Percentiles rank a stretch among this genome's conserved stretches.
Conservation (phyloP, 2,888 invertebrate genomes). For the Apodemia zela region DNA sequence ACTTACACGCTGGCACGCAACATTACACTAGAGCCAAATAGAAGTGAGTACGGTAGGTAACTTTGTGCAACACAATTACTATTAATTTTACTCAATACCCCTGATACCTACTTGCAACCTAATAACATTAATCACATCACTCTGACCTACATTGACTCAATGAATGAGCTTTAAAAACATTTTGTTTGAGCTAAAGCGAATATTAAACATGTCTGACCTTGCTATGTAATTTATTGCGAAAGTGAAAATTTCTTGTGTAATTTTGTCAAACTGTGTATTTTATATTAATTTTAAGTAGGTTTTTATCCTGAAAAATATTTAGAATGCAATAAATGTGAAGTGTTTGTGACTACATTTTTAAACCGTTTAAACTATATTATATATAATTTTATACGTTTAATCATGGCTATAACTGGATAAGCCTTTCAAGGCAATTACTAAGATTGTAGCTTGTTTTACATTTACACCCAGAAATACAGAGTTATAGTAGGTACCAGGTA, state of each 20-base stretch:
- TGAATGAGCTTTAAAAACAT: constrained; percentile 12
- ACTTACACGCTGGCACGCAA: constrained; percentile 2
- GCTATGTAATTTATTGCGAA: constrained; percentile 2
- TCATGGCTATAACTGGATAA: too few relatives aligned
- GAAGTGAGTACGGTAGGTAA: background rate
- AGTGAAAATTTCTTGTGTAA: constrained; percentile 10
- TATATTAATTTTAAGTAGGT: background rate
- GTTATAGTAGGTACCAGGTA: too few relatives aligned
- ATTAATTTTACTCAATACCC: constrained; percentile 1
- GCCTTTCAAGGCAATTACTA: too few relatives aligned
- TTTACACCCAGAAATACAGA: too few relatives aligned
- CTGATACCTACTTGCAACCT: constrained; percentile 3
- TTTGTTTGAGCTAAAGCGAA: constrained; percentile 3
- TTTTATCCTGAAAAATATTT: background rate
- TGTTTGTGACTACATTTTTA: too few relatives aligned
- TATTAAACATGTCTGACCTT: constrained; percentile 8
- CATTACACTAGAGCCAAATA: background rate
- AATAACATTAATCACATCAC: background rate
- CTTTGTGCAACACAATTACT: background rate
- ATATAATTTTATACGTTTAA: too few relatives aligned
- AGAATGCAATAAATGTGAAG: too few relatives aligned
- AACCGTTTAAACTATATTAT: too few relatives aligned
- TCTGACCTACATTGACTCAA: background rate
- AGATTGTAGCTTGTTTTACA: too few relatives aligned
- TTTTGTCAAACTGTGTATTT: constrained; percentile 1